Conservation (phyloP, 2,888 invertebrate species). For the Leptinotarsa tumamoca region DNA sequence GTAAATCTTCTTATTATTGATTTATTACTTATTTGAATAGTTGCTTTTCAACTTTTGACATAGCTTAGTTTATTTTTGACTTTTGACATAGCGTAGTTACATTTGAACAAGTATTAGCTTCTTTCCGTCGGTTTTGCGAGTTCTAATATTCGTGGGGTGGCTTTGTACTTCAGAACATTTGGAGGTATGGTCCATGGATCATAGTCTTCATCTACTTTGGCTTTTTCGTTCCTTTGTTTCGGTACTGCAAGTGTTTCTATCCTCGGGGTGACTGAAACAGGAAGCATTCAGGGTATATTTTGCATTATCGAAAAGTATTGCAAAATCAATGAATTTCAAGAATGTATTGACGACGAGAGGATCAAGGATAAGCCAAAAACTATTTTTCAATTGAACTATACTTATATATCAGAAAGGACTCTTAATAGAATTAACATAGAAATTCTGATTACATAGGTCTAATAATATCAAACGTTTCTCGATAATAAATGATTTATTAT, state of each 20-base stretch:
- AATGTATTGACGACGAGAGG: no score
- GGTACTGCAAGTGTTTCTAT: constrained; percentile 60
- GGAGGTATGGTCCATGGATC: constrained; percentile 68
- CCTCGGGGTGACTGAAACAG: constrained; percentile 56
- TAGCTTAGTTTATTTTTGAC: not conserved
- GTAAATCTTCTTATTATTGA: not conserved
- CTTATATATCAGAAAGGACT: no score
- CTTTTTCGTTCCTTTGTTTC: constrained; percentile 59
- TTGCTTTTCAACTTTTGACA: not conserved
- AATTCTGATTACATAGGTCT: no score
- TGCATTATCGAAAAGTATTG: not conserved
- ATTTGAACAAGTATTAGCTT: constrained; percentile 40
- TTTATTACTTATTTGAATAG: not conserved
- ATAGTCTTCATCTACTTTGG: constrained; percentile 65
- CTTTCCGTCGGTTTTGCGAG: constrained; percentile 66
- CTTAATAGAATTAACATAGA: no score
- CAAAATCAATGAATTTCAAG: not conserved
- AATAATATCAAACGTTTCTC: no score
- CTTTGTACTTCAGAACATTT: constrained; percentile 68
- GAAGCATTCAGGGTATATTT: not conserved
- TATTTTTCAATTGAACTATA: no score
- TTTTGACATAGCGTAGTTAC: constrained; percentile 10
- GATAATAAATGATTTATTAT: no score
- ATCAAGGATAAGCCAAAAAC: no score
- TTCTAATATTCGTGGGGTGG: constrained; percentile 65